Evolutionary conservation across 2,888 invertebrate genomes (phyloP).

Genomic region (Glaucopsyche alexis): DNA sequence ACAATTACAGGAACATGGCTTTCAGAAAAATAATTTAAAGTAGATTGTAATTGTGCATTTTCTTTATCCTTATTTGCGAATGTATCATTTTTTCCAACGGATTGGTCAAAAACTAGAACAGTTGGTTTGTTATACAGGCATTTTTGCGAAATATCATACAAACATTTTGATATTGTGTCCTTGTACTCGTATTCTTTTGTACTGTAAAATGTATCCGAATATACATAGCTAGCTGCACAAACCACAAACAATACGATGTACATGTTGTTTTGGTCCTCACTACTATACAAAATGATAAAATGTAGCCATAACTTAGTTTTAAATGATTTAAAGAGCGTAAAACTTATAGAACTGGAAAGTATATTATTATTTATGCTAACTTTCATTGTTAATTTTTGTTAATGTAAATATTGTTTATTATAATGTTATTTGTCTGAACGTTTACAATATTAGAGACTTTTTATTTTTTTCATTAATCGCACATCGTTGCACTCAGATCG

Average conservation of each 20-base stretch:
- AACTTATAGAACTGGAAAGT: neutral
- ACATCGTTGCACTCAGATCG: neutral
- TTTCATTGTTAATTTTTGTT: too few species aligned
- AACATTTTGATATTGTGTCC: slow-evolving; percentile 19
- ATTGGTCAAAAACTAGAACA: slow-evolving; percentile 21
- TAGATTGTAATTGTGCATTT: neutral
- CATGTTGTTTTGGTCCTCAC: slow-evolving; percentile 3
- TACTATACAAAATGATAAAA: neutral
- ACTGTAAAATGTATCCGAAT: neutral
- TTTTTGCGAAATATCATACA: neutral
- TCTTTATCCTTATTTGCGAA: neutral
- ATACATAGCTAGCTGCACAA: neutral
- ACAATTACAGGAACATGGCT: slow-evolving; percentile 35
- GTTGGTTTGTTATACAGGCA: slow-evolving; percentile 27
- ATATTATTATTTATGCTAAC: neutral
- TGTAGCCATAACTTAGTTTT: neutral
- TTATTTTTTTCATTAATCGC: neutral
- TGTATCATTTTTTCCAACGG: neutral
- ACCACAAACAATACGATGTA: neutral
- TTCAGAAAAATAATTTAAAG: slow-evolving; percentile 23
- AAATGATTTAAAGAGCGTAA: neutral
- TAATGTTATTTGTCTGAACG: neutral
- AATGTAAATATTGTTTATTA: neutral
- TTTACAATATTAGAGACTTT: neutral
- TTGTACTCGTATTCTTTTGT: neutral